A percentile compares a stretch with the other conserved stretches of the same genome.
Conservation (phyloP, 2,888 invertebrate species). For the Callinectes sapidus region DNA sequence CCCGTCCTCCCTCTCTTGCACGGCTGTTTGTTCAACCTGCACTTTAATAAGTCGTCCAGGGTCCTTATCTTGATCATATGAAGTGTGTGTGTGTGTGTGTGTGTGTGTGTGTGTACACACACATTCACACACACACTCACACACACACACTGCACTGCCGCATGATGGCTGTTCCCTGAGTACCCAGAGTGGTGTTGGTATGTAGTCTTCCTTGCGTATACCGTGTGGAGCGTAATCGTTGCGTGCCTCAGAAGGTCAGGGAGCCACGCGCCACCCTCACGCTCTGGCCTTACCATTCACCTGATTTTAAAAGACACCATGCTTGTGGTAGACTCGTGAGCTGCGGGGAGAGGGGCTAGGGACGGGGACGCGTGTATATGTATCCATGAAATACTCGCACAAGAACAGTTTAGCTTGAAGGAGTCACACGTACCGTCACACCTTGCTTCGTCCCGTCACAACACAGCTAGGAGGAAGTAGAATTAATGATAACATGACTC, state of each 20-base stretch:
- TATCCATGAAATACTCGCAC: too few species aligned
- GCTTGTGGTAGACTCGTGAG: too few species aligned
- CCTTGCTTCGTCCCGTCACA: neutral
- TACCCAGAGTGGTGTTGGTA: too few species aligned
- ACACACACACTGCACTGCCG: neutral
- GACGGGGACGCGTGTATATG: neutral
- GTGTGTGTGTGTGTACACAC: neutral
- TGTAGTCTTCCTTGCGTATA: too few species aligned
- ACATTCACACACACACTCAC: conserved; percentile 29
- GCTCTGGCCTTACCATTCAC: neutral
- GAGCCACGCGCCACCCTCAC: neutral
- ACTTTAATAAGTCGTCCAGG: neutral
- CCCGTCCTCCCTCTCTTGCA: neutral
- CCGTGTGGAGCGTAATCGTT: too few species aligned
- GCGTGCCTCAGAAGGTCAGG: neutral
- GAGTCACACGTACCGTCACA: neutral
- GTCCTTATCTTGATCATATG: neutral
- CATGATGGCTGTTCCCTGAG: too few species aligned
- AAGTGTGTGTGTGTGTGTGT: neutral
- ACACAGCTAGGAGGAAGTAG: neutral
- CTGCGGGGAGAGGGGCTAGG: too few species aligned
- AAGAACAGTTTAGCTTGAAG: neutral
- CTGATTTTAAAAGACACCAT: neutral
- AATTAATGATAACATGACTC: neutral
- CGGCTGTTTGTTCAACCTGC: neutral